Conservation (phyloP, 1,140 invertebrate species). For the Glossosoma conforme region DNA sequence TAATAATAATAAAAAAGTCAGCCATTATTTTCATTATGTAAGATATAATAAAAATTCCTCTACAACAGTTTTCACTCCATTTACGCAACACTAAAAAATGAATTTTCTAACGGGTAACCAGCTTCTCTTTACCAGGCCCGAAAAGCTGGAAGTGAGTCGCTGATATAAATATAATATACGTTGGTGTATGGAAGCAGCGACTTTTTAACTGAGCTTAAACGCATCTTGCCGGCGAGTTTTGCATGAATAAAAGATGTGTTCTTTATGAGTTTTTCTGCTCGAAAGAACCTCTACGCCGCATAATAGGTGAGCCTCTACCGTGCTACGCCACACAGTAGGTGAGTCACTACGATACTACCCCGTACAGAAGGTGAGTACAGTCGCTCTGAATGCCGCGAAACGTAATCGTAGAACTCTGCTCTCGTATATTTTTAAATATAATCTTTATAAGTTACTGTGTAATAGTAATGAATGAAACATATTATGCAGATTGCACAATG, state of each 20-base stretch:
- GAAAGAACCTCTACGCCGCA: constrained; percentile 1
- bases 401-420: too few relatives aligned
- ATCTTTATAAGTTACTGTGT: too few relatives aligned
- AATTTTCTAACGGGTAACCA: constrained; percentile 7
- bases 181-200: constrained; percentile 10
- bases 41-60: not conserved
- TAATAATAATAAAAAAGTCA: too few relatives aligned
- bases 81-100: constrained; percentile 7
- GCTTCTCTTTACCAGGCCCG: not conserved
- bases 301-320: too few relatives aligned
- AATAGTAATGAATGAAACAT: too few relatives aligned
- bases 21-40: too few relatives aligned
- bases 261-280: constrained; percentile 25
- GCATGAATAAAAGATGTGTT: constrained; percentile 28
- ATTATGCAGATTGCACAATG: too few relatives aligned
- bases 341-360: too few relatives aligned
- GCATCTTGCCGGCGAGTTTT: constrained; percentile 19
- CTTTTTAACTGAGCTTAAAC: constrained; percentile 28
- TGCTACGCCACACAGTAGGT: too few relatives aligned
- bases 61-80: not conserved
- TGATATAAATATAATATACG: constrained; percentile 12
- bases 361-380: too few relatives aligned
- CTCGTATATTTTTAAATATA: too few relatives aligned
- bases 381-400: too few relatives aligned
- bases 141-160: not conserved